A percentile compares a stretch with the other conserved stretches of the same genome.
Conservation (phyloP, 2,888 invertebrate species). For the Phortica okadai region DNA sequence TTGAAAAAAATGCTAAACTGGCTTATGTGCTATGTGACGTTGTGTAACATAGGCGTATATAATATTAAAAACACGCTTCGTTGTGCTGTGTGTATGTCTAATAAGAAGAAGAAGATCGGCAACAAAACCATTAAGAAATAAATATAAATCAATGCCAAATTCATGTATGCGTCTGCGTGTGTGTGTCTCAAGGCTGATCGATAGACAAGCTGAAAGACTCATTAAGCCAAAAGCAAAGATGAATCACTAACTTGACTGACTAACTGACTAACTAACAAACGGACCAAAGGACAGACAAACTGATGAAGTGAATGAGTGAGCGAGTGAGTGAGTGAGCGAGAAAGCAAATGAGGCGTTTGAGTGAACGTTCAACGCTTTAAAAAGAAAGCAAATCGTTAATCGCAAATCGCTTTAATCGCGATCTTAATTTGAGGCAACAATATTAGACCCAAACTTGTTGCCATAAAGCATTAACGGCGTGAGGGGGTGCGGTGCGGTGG, state of each 20-base stretch:
- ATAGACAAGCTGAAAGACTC: conserved; percentile 64
- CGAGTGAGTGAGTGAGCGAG: no score
- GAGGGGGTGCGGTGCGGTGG: neutral
- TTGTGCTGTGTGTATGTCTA: no score
- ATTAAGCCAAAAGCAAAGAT: conserved; percentile 50
- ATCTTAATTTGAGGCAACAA: conserved; percentile 33
- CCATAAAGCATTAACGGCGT: neutral
- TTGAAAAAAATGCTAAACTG: no score
- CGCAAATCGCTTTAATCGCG: conserved; percentile 60
- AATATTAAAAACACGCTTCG: no score
- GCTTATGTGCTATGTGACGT: neutral
- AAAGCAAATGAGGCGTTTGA: no score
- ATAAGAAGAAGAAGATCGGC: no score
- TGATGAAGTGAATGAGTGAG: neutral
- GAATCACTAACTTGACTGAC: neutral
- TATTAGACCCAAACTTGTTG: neutral
- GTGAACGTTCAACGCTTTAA: neutral
- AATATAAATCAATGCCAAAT: neutral
- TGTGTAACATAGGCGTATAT: neutral
- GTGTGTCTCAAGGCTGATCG: conserved; percentile 50
- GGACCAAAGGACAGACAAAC: conserved; percentile 29
- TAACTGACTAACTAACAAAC: neutral
- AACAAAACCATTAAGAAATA: no score
- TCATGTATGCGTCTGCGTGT: neutral
- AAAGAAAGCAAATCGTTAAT: conserved; percentile 45